phyloP scores from a whole-genome alignment of 1,140 invertebrate species.

The Platorchestia sp. region DNA sequence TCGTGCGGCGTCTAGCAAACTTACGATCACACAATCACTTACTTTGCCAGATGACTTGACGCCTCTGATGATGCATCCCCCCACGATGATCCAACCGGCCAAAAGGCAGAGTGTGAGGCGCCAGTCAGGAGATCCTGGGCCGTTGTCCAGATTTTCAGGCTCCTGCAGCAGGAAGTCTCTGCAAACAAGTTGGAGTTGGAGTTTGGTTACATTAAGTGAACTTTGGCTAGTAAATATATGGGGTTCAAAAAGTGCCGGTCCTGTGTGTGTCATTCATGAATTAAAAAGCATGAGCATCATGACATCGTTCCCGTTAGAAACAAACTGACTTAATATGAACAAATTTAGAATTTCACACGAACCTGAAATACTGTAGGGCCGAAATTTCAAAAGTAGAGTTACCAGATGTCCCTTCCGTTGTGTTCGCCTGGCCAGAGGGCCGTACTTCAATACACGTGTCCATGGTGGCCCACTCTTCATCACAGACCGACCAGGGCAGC shows the following conservation, averaged over 20 bases:
- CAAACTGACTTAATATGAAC: neutral
- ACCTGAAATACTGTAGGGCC: slow-evolving; percentile 37
- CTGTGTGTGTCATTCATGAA: neutral
- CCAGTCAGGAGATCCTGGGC: neutral
- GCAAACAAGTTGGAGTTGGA: neutral
- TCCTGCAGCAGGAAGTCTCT: slow-evolving; percentile 19
- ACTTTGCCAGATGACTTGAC: slow-evolving; percentile 38
- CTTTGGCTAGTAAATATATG: neutral
- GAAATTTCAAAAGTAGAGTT: neutral
- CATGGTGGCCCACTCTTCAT: neutral
- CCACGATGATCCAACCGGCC: neutral
- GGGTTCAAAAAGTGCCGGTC: neutral
- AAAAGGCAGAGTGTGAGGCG: neutral
- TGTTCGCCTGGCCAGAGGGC: neutral
- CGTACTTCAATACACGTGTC: slow-evolving; percentile 24
- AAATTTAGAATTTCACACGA: neutral
- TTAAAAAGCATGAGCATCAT: neutral
- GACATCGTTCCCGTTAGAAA: neutral
- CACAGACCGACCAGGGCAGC: slow-evolving; percentile 5
- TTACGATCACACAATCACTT: neutral
- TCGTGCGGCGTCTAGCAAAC: too few species aligned
- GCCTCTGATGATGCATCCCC: neutral
- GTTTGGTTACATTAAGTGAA: neutral
- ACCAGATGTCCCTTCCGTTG: neutral
- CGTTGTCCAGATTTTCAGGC: slow-evolving; percentile 20